phyloP scores from a whole-genome alignment of 2,888 invertebrate genomes.

The Margaritifera margaritifera region DNA sequence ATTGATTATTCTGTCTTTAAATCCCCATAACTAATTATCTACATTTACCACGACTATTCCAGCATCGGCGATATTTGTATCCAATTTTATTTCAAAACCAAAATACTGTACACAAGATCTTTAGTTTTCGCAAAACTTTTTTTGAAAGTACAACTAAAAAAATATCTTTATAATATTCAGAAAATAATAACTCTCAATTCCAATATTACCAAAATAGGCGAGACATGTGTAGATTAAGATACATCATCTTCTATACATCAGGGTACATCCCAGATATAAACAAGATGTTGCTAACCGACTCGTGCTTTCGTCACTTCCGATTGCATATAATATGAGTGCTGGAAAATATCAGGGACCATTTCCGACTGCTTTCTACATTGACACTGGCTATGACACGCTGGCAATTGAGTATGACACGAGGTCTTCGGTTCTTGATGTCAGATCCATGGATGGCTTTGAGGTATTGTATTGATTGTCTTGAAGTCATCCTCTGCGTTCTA shows the following conservation, averaged over 20 bases:
- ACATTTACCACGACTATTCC: no score
- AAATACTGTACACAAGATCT: no score
- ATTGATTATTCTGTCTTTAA: no score
- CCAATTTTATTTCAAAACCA: no score
- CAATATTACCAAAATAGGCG: no score
- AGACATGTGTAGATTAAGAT: neutral
- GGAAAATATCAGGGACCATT: conserved; percentile 56
- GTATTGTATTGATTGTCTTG: conserved; percentile 14
- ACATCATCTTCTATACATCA: conserved; percentile 11
- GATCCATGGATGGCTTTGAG: conserved; percentile 43
- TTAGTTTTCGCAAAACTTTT: no score
- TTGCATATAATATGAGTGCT: conserved; percentile 52
- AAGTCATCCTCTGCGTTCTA: no score
- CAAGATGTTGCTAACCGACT: conserved; percentile 59
- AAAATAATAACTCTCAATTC: no score
- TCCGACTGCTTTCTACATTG: conserved; percentile 33
- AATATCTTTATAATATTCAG: no score
- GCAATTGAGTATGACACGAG: conserved; percentile 28
- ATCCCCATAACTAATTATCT: no score
- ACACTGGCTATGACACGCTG: conserved; percentile 25
- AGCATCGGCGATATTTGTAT: no score
- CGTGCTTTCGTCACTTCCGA: conserved; percentile 46
- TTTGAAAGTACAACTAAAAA: no score
- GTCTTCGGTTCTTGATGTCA: conserved; percentile 20
- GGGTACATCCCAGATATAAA: conserved; percentile 62